Evolutionary conservation across 2,113 vertebrate species (phyloP).

Genomic region (Scomber scombrus): DNA sequence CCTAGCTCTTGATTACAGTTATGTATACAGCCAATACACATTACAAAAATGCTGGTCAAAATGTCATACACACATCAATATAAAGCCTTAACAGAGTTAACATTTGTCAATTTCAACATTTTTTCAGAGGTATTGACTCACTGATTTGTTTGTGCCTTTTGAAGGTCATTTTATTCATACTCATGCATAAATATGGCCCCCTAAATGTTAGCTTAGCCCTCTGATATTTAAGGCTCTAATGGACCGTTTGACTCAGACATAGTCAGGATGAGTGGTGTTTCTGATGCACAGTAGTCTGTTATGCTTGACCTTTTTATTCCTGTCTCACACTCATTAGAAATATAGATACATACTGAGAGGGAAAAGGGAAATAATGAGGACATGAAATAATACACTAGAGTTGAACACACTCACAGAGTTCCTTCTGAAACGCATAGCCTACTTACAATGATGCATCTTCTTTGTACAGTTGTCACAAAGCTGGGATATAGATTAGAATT

Average conservation of each 20-base stretch:
- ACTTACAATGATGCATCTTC: too few relatives aligned
- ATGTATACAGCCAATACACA: not conserved
- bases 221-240: conserved; percentile 49
- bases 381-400: not conserved
- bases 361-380: not conserved
- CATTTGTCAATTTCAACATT: conserved; percentile 11
- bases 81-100: conserved; percentile 13
- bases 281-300: conserved; percentile 6
- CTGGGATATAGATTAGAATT: too few relatives aligned
- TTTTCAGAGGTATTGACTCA: conserved; percentile 40
- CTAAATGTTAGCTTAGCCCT: conserved; percentile 42
- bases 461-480: too few relatives aligned
- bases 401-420: not conserved
- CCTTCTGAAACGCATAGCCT: not conserved
- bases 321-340: conserved; percentile 18
- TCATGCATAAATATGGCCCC: conserved; percentile 45
- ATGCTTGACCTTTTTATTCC: conserved; percentile 50
- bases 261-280: conserved; percentile 7
- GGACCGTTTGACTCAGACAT: conserved; percentile 25
- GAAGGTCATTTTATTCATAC: conserved; percentile 58
- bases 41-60: not conserved
- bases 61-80: conserved; percentile 24
- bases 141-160: conserved; percentile 37
- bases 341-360: conserved; percentile 10
- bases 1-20: not conserved